phyloP scores from a whole-genome alignment of 2,113 vertebrate genomes.

The Antechinus stuartii region DNA sequence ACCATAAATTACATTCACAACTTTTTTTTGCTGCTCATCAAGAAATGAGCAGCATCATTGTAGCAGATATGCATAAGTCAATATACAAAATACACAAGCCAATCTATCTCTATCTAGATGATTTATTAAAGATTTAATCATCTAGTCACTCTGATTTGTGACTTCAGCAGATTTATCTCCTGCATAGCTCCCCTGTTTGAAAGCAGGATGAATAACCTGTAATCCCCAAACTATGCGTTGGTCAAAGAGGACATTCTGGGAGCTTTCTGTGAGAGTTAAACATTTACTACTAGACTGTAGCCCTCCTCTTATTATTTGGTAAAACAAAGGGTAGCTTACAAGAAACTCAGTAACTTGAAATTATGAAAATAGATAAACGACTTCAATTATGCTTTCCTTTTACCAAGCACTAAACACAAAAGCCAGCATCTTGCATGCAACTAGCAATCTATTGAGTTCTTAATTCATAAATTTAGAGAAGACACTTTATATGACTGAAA shows the following conservation, averaged over 20 bases:
- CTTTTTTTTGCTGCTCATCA: not conserved
- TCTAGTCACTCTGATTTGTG: not conserved
- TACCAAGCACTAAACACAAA: slow-evolving; percentile 46
- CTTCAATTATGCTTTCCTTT: slow-evolving; percentile 15
- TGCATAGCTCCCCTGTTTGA: not conserved
- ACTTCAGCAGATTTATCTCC: not conserved
- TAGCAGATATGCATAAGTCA: not conserved
- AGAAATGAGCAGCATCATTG: not conserved
- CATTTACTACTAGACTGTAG: not conserved
- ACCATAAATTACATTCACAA: not conserved
- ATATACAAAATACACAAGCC: no score
- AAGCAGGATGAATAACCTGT: not conserved
- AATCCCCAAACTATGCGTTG: not conserved
- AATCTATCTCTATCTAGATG: not conserved
- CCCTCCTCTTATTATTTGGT: slow-evolving; percentile 16
- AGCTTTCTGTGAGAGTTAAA: not conserved
- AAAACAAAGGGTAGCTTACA: slow-evolving; percentile 14
- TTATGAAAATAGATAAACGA: slow-evolving; percentile 28
- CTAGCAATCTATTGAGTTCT: slow-evolving; percentile 22
- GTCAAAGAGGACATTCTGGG: not conserved
- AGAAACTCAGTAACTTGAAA: slow-evolving; percentile 22
- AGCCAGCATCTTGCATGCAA: slow-evolving; percentile 40
- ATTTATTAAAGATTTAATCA: not conserved
- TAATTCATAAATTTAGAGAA: slow-evolving; percentile 54
- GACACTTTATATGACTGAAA: slow-evolving; percentile 19